phyloP scores from a whole-genome alignment of 2,113 vertebrate species.

The Oncorhynchus kisutch region DNA sequence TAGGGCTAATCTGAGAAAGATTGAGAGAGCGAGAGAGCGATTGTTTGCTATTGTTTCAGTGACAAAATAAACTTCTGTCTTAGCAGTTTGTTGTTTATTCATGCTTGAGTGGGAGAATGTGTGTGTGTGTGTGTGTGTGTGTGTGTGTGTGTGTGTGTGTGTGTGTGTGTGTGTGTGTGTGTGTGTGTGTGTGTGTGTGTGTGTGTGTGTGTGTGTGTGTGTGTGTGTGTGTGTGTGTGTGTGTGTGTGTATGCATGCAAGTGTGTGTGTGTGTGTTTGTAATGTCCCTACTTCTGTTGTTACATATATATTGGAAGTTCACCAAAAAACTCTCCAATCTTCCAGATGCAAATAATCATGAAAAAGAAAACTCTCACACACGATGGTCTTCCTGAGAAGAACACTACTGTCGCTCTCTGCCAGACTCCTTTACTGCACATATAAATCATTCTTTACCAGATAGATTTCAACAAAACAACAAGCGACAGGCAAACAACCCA shows the following conservation, averaged over 20 bases:
- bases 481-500: no score
- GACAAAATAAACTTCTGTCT: conserved; percentile 58
- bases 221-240: neutral
- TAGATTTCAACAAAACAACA: no score
- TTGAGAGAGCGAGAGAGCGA: no score
- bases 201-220: neutral
- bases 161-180: neutral
- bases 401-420: neutral
- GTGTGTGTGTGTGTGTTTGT: neutral
- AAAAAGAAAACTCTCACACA: no score
- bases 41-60: conserved; percentile 34
- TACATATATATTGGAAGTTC: neutral
- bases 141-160: neutral
- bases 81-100: neutral
- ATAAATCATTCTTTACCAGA: neutral
- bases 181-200: neutral
- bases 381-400: neutral
- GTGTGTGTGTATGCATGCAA: neutral
- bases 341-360: conserved; percentile 23
- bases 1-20: neutral
- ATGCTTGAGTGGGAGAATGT: neutral
- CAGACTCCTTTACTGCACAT: neutral
- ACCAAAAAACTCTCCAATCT: conserved; percentile 16
- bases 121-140: no score
- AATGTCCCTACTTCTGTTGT: neutral